phyloP scores from a whole-genome alignment of 2,888 invertebrate genomes.

The Leptura quadrifasciata region DNA sequence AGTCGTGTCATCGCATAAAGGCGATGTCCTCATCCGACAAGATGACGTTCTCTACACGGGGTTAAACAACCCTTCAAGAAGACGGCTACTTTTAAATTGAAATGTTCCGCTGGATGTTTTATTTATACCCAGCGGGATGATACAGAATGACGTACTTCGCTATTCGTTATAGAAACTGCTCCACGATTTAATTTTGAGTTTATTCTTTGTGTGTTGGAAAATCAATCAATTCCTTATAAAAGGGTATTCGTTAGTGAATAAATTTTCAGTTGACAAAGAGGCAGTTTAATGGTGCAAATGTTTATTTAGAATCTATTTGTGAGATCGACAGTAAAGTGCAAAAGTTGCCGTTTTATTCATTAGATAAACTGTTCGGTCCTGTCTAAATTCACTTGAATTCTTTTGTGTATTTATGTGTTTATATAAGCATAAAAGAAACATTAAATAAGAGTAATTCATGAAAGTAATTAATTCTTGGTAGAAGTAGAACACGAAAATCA shows the following conservation, averaged over 20 bases:
- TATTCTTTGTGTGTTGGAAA: slow-evolving; percentile 39
- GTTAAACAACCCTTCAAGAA: slow-evolving; percentile 51
- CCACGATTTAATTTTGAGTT: slow-evolving; percentile 47
- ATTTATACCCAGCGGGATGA: slow-evolving; percentile 54
- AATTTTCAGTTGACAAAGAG: slow-evolving; percentile 43
- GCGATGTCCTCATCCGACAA: slow-evolving; percentile 45
- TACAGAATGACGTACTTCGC: slow-evolving; percentile 44
- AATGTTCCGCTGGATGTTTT: slow-evolving; percentile 57
- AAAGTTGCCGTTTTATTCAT: slow-evolving; percentile 28
- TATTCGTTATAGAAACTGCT: slow-evolving; percentile 39
- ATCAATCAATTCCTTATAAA: slow-evolving; percentile 45
- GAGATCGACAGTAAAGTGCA: slow-evolving; percentile 20
- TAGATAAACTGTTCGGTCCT: slow-evolving; percentile 12
- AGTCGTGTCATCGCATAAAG: slow-evolving; percentile 45
- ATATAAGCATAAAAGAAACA: neutral
- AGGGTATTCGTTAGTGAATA: slow-evolving; percentile 42
- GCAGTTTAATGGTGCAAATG: slow-evolving; percentile 41
- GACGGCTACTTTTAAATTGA: slow-evolving; percentile 55
- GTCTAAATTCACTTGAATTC: slow-evolving; percentile 2
- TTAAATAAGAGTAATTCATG: neutral
- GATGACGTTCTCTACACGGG: slow-evolving; percentile 46
- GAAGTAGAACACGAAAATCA: no score
- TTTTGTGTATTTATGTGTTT: neutral
- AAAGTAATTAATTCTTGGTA: no score
- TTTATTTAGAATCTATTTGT: slow-evolving; percentile 40